Base-by-base conservation (phyloP, 2,113 vertebrate species). In the Callipepla squamata region DNA sequence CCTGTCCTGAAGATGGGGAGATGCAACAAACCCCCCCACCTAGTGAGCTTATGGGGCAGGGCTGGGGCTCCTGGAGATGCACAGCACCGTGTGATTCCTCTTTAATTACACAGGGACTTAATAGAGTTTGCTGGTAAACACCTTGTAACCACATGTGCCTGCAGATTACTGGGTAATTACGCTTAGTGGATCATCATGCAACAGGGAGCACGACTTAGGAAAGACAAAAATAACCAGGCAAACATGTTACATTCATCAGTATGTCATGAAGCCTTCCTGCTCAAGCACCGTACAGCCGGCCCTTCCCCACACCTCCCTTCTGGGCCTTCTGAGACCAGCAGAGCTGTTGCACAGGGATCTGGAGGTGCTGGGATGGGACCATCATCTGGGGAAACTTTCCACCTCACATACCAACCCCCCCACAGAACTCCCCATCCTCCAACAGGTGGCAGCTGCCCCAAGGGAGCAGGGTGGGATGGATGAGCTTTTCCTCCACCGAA, bases 71-170 rank as follows among this genome's bases (percentile, higher is more conserved):
- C 62, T 8, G 0, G 65, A 7, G 77, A 51, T 23, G 59, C 5
- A 8, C 38, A 82, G 65, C 65, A 72, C 84, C 77, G 66, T 21
- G 48, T 73, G 87, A 93, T 53, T 74, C 63, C 91, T 94, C 77
- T 75, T 91, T 95, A 96, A 96, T 96, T 96, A 96, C 92, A 94
- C 47, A 19, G 79, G 57, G 18, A 69, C 92, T 91, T 95, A 93
- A 92, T 28, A 77, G 93, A 83, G 94, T 94, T 95, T 95, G 85
- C 96, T 95, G 57, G 91, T 96, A 97, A 96, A 96, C 95, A 96
- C 95, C 94, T 81, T 95, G 80, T 83, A 93, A 76, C 94, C 80
- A 55, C 86, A 76, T 70, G 85, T 78, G 83, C 91, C 47, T 38
- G 42, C 38, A 94, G 93, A 95, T 97, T 95, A 95, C 26, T 20